Conservation (phyloP, 2,797 vertebrate genomes). For the Smutsia temminckii region DNA sequence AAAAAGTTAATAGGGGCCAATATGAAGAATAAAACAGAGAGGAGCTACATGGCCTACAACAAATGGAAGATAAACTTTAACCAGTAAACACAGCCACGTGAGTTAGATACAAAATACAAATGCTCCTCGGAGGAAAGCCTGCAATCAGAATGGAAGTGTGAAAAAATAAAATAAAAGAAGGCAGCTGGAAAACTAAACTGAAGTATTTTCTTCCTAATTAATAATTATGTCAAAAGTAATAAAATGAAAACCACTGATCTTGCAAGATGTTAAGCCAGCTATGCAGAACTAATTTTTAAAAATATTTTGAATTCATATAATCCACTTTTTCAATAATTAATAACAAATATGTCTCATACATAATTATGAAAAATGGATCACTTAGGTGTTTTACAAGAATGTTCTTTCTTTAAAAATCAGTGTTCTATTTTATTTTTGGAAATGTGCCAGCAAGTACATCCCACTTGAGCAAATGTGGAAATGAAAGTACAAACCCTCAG, state of each 20-base stretch:
- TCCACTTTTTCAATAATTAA: neutral
- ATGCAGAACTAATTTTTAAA: neutral
- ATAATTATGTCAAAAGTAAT: constrained; percentile 27
- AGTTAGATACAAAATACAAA: constrained; percentile 42
- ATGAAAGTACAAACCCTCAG: neutral
- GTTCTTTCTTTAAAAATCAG: constrained; percentile 23
- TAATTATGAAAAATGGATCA: constrained; percentile 24
- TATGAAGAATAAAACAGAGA: constrained; percentile 48
- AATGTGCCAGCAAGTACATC: neutral
- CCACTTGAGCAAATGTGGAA: constrained; percentile 4
- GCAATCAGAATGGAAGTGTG: neutral
- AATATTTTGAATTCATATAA: neutral
- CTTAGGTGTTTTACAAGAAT: constrained; percentile 37
- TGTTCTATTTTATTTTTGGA: neutral
- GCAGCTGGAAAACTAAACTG: neutral
- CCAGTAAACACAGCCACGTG: constrained; percentile 36
- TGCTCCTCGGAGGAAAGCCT: neutral
- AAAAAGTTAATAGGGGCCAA: constrained; percentile 59
- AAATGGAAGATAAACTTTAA: constrained; percentile 77
- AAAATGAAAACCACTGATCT: constrained; percentile 18
- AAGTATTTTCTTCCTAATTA: constrained; percentile 31
- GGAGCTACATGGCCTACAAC: neutral
- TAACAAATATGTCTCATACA: neutral
- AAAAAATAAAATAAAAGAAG: constrained; percentile 11
- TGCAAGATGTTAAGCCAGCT: neutral